Evolutionary conservation across 1,140 invertebrate genomes (phyloP).

Genomic region (Pararge aegeria): DNA sequence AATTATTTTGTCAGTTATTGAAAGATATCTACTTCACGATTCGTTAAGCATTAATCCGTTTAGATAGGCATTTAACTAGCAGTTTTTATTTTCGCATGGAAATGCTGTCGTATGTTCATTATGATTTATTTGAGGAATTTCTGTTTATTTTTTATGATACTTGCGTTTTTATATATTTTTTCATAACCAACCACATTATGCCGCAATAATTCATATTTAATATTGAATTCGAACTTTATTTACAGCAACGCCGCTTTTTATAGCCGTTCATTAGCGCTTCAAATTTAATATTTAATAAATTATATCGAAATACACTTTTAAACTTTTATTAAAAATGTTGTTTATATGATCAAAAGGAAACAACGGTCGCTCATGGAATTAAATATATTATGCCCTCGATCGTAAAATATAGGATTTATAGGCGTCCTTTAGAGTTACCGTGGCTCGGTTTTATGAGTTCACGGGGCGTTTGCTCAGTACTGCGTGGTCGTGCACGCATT

Average conservation of each 20-base stretch:
- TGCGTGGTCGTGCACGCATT: constrained; percentile 63
- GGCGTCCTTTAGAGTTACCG: constrained; percentile 71
- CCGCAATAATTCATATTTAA: constrained; percentile 6
- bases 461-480: constrained; percentile 69
- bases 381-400: constrained; percentile 68
- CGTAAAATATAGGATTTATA: constrained; percentile 78
- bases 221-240: constrained; percentile 29
- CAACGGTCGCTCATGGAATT: constrained; percentile 68
- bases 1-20: no score
- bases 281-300: constrained; percentile 35
- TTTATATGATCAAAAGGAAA: constrained; percentile 68
- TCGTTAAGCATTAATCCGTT: no score
- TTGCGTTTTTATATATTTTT: background rate
- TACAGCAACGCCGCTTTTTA: constrained; percentile 38
- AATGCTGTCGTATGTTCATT: no score
- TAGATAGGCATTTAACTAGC: no score
- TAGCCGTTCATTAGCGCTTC: constrained; percentile 48
- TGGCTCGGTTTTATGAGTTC: constrained; percentile 71
- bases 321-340: constrained; percentile 63
- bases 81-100: no score
- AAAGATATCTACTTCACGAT: no score
- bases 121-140: no score
- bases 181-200: background rate
- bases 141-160: no score
- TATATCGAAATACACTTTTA: constrained; percentile 32